Evolutionary conservation across 2,113 vertebrate species (phyloP), one percentile per base, ranked within the genome.

Genomic region (Macheiramphus alcinus): DNA sequence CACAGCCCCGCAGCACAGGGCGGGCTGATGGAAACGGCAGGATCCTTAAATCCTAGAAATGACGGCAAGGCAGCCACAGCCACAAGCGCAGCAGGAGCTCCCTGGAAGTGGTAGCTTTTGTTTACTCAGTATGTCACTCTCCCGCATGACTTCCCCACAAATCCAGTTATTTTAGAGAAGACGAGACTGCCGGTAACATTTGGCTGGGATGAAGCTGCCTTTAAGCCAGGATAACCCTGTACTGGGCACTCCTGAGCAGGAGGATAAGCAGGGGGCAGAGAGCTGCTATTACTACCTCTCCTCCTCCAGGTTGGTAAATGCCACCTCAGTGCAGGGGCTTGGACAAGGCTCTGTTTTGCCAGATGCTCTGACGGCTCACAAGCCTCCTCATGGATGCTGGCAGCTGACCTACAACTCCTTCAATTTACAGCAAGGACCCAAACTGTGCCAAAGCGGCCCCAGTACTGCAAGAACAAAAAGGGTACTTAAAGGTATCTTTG

Each of bases 11-110:
- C 71, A 82, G 50, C 27, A 4, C 27, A 40, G 40, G 68, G 81
- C 42, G 1, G 95, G 83, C 66, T 73, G 92, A 80, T 87, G 93
- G 72, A 84, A 96, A 92, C 95, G 95, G 81, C 59, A 91, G 92
- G 48, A 73, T 82, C 15, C 2, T 86, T 65, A 90, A 79, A 92
- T 91, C 83, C 93, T 85, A 81, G 81, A 92, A 93, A 85, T 84
- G 91, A 96, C 88, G 27, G 62, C 76, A 50, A 55, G 75, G 88
- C 95, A 93, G 91, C 88, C 94, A 61, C 73, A 78, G 89, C 71
- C 84, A 84, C 14, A 0, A 58, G 90, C 79, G 67, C 80, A 85
- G 95, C 18, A 0, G 79, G 87, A 87, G 45, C 68, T 50, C 81
- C 4, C 70, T 84, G 85, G 34, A 31, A 94, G 36, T 9, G 71